Evolutionary conservation across 2,113 vertebrate species (phyloP).

Genomic region (Pagrus major): DNA sequence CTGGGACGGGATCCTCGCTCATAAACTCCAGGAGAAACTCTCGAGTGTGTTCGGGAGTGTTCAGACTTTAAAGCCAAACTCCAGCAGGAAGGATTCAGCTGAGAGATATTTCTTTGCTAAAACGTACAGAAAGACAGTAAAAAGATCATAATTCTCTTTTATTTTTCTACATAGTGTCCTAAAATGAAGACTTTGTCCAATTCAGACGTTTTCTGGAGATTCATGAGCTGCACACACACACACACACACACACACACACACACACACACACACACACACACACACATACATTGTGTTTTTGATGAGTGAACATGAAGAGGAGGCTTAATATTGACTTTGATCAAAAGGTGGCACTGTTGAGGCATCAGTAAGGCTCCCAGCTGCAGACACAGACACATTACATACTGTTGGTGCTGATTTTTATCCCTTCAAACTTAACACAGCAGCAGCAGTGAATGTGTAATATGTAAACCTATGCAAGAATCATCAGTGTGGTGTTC

Average conservation of each 20-base stretch:
- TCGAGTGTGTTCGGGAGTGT: conserved; percentile 82
- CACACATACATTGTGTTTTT: too few relatives aligned
- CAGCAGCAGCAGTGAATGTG: conserved; percentile 43
- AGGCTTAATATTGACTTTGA: conserved; percentile 1
- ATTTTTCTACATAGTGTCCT: neutral
- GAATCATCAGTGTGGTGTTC: conserved; percentile 50
- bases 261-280: too few relatives aligned
- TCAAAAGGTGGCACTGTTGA: conserved; percentile 84
- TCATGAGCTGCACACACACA: neutral
- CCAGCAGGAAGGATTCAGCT: conserved; percentile 92
- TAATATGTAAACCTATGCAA: conserved; percentile 63
- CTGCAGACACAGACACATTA: conserved; percentile 29
- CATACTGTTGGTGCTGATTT: conserved; percentile 22
- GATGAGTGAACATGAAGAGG: conserved; percentile 18
- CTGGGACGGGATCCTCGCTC: conserved; percentile 89
- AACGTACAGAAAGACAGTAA: conserved; percentile 75
- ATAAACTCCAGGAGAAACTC: conserved; percentile 84
- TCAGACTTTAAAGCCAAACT: conserved; percentile 88
- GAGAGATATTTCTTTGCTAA: conserved; percentile 91
- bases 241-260: too few relatives aligned
- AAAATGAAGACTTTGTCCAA: neutral
- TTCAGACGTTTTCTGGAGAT: neutral
- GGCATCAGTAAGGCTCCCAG: conserved; percentile 55
- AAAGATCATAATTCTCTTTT: neutral
- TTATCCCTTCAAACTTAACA: conserved; percentile 48